Evolutionary conservation across 2,113 vertebrate genomes (phyloP), one percentile per base, ranked within the genome.

Genomic region (Chloropsis hardwickii): DNA sequence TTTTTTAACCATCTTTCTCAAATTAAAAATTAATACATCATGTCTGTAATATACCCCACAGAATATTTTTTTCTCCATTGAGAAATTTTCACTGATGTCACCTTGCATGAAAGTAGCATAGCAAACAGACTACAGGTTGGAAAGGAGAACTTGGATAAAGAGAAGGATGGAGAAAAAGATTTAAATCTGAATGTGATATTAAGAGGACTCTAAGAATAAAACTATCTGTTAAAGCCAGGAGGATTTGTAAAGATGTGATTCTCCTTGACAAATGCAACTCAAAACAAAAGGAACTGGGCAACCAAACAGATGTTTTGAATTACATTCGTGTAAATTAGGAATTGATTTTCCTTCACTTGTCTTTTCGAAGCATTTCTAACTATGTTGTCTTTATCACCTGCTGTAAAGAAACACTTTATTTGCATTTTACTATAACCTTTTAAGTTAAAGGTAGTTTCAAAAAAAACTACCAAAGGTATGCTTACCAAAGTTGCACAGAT

Each of bases 331-430:
- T 86, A 94, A 96, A 95, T 96, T 80, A 93, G 84, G 82, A 77
- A 97, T 94, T 93, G 92, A 95, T 97, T 97, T 97, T 92, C 71
- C n/a, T 83, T 93, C 94, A 81, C 71, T 92, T 94, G 65, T 82
- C 81, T 93, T 93, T 97, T 93, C 10, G 0, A 85, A 79, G 31
- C 64, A 69, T 72, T 78, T 92, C 45, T 82, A 93, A 74, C 61
- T 56, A 66, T 21, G 3, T 48, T 77, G 21, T 92, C 71, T 92
- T 94, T 93, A 92, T 96, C 88, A 92, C 62, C 69, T 86, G 20
- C 14, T 94, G 62, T 73, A 92, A 92, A 90, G 66, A 80, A 83
- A 61, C 25, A 74, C 3, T 12, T 65, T 29, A 58, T 93, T 90
- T 95, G 17, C 39, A 83, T 95, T 90, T 86, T 77, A 40, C 54